These are phyloP conservation scores for Percopsis transmontana DNA, from an alignment of 2,113 vertebrate species.

Conservation along the genomic window DNA sequence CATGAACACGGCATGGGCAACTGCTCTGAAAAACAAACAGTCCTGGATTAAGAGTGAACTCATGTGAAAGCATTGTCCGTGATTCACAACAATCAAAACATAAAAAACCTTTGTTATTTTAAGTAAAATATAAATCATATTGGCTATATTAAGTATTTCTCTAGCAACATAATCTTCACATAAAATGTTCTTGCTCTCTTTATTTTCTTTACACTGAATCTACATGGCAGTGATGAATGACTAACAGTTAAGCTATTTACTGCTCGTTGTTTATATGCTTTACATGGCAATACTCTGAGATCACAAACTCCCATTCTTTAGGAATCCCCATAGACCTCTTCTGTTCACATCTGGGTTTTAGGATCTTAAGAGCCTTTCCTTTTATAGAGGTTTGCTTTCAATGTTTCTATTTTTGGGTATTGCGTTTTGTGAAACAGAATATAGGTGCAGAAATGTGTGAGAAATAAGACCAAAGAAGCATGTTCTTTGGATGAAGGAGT, in stretches of 20 bases:
- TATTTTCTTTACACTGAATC: neutral
- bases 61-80: too few relatives aligned
- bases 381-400: constrained; percentile 64
- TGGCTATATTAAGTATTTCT: too few relatives aligned
- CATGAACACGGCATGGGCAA: too few relatives aligned
- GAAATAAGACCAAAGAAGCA: constrained; percentile 55
- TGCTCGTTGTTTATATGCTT: constrained; percentile 47
- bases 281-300: constrained; percentile 58
- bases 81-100: too few relatives aligned
- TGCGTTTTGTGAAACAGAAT: constrained; percentile 44
- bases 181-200: neutral
- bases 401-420: constrained; percentile 60
- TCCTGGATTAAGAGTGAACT: too few relatives aligned
- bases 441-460: constrained; percentile 58
- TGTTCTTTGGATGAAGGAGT: constrained; percentile 49
- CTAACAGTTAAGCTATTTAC: constrained; percentile 50
- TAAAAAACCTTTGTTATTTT: too few relatives aligned
- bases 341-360: constrained; percentile 59
- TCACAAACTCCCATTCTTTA: constrained; percentile 63
- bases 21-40: too few relatives aligned
- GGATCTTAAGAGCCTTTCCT: constrained; percentile 59
- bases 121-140: too few relatives aligned
- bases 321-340: constrained; percentile 60
- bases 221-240: constrained; percentile 29
- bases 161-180: too few relatives aligned